Conservation (phyloP, 2,888 invertebrate species). For the Meliscaeva auricollis region DNA sequence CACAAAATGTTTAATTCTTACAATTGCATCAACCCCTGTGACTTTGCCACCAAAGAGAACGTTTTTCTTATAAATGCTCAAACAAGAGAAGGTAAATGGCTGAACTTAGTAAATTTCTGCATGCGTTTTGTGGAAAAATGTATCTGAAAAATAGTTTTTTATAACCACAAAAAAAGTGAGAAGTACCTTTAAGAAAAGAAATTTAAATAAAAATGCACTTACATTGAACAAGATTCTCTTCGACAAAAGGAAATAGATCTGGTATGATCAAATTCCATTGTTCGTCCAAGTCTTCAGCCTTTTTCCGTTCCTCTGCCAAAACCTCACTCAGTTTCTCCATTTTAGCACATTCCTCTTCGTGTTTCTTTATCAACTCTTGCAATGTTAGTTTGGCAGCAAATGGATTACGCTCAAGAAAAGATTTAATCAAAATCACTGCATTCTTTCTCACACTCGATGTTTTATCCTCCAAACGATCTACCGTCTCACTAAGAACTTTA, state of each 20-base stretch:
- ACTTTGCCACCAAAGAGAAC: no score
- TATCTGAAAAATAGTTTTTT: no score
- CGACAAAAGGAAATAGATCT: slow-evolving; percentile 80
- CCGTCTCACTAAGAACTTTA: slow-evolving; percentile 87
- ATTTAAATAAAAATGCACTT: slow-evolving; percentile 42
- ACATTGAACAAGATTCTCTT: slow-evolving; percentile 80
- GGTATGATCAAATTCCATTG: slow-evolving; percentile 81
- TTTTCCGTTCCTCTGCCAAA: slow-evolving; percentile 86
- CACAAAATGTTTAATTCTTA: no score
- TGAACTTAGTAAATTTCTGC: no score
- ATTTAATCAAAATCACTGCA: slow-evolving; percentile 86
- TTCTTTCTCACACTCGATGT: slow-evolving; percentile 93
- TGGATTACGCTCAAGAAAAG: slow-evolving; percentile 93
- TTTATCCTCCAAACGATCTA: slow-evolving; percentile 92
- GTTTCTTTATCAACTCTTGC: slow-evolving; percentile 87
- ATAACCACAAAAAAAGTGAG: no score
- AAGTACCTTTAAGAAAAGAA: no score
- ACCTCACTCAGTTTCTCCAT: slow-evolving; percentile 84
- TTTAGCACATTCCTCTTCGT: slow-evolving; percentile 83
- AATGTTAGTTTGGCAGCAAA: slow-evolving; percentile 88
- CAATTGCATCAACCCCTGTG: no score
- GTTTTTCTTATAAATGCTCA: no score
- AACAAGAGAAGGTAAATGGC: no score
- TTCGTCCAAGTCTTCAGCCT: slow-evolving; percentile 85
- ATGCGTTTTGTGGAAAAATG: no score